Evolutionary conservation across 2,113 vertebrate species (phyloP), one percentile per base, ranked within the genome.

Genomic region (Lepidothrix coronata): DNA sequence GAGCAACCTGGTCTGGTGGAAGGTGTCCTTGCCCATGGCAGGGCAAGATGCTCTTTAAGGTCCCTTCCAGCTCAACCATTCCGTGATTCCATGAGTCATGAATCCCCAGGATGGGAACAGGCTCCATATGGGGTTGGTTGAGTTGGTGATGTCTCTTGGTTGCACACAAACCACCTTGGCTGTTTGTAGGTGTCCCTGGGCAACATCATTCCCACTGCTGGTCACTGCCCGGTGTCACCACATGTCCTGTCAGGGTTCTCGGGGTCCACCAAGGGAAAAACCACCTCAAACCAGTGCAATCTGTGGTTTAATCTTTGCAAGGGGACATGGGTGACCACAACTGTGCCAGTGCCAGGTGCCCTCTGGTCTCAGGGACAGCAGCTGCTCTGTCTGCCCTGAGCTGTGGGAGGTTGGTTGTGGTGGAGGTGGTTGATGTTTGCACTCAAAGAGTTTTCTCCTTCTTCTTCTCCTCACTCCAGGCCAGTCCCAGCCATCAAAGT

Each of bases 401-500:
- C 39, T 51, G 14, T 52, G 57, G 44, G 37, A 11, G 28, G 48
- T 9, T 85, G 68, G 15, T 27, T 44, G 19, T 65, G n/a, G 14
- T 51, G 54, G 61, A 15, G 21, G 14, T 49, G 9, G 7, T 37
- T 31, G 39, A 5, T 63, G 30, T 72, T 39, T 74, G 51, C 68
- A 8, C 86, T 88, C 39, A 7, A 24, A 76, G 33, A 51, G 5
- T 7, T 21, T 3, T 90, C 28, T 75, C 8, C 58, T 85, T 80
- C 39, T 97, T 97, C 77, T 97, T 97, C 94, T 97, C 41, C 77
- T 57, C 6, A 3, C 48, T 61, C 21, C 30, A 97, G 97, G 92
- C 97, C 98, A 25, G 97, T 98, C 84, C 98, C 98, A 91, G 97
- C 98, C 94, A 94, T 98, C 96, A 99, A 98, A 98, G 92, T 83